Evolutionary conservation across 1,140 invertebrate genomes (phyloP).

Genomic region (Apis mellifera): DNA sequence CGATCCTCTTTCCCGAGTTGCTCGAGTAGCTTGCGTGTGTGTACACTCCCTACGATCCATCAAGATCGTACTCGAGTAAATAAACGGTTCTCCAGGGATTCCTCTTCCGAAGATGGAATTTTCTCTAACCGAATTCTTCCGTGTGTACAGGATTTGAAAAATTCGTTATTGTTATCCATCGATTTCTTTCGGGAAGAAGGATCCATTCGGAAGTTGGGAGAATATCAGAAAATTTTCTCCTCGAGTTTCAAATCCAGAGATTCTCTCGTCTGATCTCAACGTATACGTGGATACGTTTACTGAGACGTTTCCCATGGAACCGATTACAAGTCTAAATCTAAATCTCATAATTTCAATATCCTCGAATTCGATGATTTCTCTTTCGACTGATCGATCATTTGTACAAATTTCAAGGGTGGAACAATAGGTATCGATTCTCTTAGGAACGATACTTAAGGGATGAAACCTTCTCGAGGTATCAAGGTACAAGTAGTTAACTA

Average conservation of each 20-base stretch:
- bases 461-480: not conserved
- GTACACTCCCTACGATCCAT: not conserved
- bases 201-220: too few relatives aligned
- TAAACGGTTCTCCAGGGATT: not conserved
- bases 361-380: not conserved
- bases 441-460: not conserved
- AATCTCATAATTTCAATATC: slow-evolving; percentile 29
- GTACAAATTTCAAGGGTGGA: slow-evolving; percentile 15
- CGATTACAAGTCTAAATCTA: not conserved
- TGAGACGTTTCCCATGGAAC: too few relatives aligned
- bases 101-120: not conserved
- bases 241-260: too few relatives aligned
- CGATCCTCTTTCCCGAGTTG: not conserved
- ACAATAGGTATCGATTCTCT: not conserved
- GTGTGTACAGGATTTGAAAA: too few relatives aligned
- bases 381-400: slow-evolving; percentile 39
- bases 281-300: too few relatives aligned
- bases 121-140: not conserved
- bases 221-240: too few relatives aligned
- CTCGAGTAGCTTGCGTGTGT: not conserved
- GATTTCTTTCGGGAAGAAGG: too few relatives aligned
- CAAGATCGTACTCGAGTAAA: slow-evolving; percentile 5
- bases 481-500: not conserved
- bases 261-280: too few relatives aligned
- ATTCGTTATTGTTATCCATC: too few relatives aligned